phyloP scores from a whole-genome alignment of 2,113 vertebrate genomes.

The Cepphus grylle region DNA sequence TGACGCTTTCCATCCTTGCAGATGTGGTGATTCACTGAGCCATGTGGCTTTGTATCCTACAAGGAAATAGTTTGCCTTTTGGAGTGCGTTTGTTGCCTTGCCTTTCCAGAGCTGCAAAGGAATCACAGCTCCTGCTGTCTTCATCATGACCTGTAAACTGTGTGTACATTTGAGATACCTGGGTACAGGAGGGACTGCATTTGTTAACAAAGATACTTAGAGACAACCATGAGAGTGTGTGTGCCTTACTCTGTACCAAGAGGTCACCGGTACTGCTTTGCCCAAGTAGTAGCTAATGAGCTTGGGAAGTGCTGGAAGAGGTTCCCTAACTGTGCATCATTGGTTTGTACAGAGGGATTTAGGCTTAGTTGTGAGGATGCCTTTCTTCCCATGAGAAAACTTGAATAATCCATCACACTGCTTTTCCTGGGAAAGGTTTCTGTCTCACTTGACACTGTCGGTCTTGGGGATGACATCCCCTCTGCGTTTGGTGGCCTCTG shows the following conservation, averaged over 20 bases:
- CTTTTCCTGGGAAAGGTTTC: background rate
- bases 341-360: background rate
- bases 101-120: background rate
- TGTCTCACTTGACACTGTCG: background rate
- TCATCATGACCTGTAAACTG: background rate
- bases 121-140: background rate
- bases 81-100: background rate
- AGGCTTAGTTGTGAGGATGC: background rate
- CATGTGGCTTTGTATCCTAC: background rate
- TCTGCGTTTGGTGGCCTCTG: background rate
- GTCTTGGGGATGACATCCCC: background rate
- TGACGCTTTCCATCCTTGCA: background rate
- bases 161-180: background rate
- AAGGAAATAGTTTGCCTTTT: background rate
- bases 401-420: background rate
- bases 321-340: background rate
- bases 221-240: background rate
- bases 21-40: background rate
- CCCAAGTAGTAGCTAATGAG: background rate
- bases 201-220: background rate
- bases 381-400: background rate
- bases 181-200: background rate
- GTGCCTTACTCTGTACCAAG: background rate
- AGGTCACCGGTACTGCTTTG: background rate
- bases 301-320: background rate